A percentile compares a stretch with the other conserved stretches of the same genome.
Conservation (phyloP, 2,888 invertebrate species). For the Cacoxenus indagator region DNA sequence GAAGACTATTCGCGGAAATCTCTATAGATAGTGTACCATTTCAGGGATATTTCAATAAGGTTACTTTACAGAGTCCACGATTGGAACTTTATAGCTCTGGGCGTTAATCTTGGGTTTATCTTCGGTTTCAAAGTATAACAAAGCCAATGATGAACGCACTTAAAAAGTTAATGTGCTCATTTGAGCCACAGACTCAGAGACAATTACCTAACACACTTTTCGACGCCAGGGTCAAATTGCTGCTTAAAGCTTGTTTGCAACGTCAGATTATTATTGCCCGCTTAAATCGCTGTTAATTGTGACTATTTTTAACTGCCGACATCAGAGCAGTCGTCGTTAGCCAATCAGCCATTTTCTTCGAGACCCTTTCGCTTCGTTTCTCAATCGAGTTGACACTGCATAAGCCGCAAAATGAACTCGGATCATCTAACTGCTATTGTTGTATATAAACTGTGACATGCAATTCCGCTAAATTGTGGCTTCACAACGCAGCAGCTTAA, state of each 20-base stretch:
- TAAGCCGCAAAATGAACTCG: not conserved
- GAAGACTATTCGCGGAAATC: no score
- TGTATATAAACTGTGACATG: no score
- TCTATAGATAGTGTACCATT: no score
- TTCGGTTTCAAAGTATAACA: no score
- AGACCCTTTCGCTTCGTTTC: not conserved
- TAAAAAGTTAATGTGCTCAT: not conserved
- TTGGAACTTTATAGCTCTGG: no score
- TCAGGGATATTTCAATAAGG: no score
- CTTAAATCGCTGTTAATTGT: not conserved
- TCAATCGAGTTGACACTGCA: not conserved
- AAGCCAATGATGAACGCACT: not conserved
- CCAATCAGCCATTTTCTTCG: not conserved
- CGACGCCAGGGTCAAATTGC: not conserved
- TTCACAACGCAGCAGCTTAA: no score
- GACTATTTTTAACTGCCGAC: not conserved
- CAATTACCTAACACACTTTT: not conserved
- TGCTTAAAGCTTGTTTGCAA: not conserved
- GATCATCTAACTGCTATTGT: not conserved
- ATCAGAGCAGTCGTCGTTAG: not conserved
- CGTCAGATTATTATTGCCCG: not conserved
- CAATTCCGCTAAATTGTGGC: no score
- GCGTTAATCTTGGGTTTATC: no score
- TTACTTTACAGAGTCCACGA: no score
- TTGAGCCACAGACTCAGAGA: not conserved